Conservation (phyloP, 2,797 vertebrate genomes). For the Cygnus olor region DNA sequence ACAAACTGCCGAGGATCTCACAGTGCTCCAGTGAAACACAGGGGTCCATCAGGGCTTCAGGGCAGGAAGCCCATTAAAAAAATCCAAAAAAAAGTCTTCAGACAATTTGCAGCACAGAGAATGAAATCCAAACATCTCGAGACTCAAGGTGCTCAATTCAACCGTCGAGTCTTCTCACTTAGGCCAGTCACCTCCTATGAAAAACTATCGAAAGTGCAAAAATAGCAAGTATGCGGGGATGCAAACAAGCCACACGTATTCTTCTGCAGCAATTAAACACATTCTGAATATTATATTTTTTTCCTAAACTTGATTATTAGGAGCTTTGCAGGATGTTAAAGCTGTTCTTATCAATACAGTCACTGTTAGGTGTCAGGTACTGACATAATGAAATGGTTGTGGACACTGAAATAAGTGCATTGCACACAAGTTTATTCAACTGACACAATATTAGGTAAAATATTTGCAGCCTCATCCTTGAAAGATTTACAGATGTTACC, state of each 20-base stretch:
- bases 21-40: neutral
- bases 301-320: neutral
- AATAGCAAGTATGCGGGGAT: fast-evolving
- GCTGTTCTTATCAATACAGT: neutral
- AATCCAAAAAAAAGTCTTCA: too few species aligned
- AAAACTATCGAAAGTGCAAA: neutral
- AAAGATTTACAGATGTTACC: neutral
- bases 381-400: neutral
- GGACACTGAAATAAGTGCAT: neutral
- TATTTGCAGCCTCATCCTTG: constrained; percentile 66
- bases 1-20: neutral
- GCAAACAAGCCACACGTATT: neutral
- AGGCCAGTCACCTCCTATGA: neutral
- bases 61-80: neutral
- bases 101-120: neutral
- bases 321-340: neutral
- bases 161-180: neutral
- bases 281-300: neutral
- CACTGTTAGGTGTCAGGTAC: neutral
- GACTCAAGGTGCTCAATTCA: neutral
- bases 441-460: neutral
- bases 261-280: neutral
- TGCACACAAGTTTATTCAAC: neutral
- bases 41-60: neutral
- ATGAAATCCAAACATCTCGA: neutral